Evolutionary conservation across 2,797 vertebrate species (phyloP).

Genomic region (Rhinophrynus dorsalis): DNA sequence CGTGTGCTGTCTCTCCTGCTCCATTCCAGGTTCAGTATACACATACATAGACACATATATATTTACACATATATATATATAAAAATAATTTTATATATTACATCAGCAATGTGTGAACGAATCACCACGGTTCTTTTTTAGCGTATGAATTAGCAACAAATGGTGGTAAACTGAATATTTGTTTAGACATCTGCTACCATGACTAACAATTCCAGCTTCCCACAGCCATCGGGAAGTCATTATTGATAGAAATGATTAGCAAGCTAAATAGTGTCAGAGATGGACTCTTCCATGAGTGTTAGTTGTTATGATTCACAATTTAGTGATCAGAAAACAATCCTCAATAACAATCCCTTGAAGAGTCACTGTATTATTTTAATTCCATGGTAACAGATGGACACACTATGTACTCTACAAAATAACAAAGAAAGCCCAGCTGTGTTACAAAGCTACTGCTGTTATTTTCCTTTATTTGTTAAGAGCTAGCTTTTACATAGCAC

Average conservation of each 20-base stretch:
- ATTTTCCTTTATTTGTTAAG: background rate
- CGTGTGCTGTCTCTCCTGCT: no score
- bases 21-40: no score
- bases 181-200: slow-evolving; percentile 36
- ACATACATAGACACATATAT: no score
- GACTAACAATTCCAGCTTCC: slow-evolving; percentile 41
- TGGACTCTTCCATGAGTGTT: slow-evolving; percentile 16
- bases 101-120: background rate
- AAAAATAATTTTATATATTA: no score
- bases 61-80: no score
- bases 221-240: slow-evolving; percentile 23
- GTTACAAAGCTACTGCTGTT: background rate
- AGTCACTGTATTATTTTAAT: background rate
- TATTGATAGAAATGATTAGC: slow-evolving; percentile 16
- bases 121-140: background rate
- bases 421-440: background rate
- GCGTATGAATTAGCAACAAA: background rate
- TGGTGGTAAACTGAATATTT: slow-evolving; percentile 13
- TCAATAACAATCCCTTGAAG: no score
- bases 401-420: background rate
- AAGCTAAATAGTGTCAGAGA: slow-evolving; percentile 35
- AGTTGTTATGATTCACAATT: slow-evolving; percentile 31
- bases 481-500: background rate
- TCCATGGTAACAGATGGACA: background rate
- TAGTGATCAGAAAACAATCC: slow-evolving; percentile 5